Evolutionary conservation across 2,797 vertebrate species (phyloP).

Genomic region (Picus viridis): DNA sequence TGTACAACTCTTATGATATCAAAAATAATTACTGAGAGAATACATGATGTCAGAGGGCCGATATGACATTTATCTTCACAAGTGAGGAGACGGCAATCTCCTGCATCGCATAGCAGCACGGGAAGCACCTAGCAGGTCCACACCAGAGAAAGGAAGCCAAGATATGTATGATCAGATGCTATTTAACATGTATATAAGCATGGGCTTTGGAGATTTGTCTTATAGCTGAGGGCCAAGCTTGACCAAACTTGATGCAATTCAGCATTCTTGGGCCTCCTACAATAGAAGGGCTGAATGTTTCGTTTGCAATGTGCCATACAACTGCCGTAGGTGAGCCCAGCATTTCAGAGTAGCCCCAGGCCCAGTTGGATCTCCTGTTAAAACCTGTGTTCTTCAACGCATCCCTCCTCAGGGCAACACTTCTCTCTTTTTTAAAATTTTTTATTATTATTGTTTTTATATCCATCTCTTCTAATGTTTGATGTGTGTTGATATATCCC

Average conservation of each 20-base stretch:
- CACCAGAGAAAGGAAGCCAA: fast-evolving
- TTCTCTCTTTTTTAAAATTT: not conserved
- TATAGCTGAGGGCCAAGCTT: not conserved
- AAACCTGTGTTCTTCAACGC: not conserved
- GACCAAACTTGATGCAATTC: not conserved
- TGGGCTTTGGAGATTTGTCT: not conserved
- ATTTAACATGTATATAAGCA: fast-evolving
- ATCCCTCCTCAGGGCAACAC: not conserved
- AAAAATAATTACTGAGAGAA: conserved; percentile 70
- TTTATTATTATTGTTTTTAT: not conserved
- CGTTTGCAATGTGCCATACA: not conserved
- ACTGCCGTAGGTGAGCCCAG: fast-evolving
- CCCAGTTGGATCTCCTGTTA: not conserved
- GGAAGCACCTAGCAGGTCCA: not conserved
- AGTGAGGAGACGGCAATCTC: conserved; percentile 33
- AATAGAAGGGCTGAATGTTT: not conserved
- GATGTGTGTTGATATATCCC: conserved; percentile 34
- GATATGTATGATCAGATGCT: not conserved
- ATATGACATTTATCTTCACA: conserved; percentile 68
- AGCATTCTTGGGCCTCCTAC: not conserved
- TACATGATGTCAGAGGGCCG: conserved; percentile 65
- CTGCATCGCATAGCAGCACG: not conserved
- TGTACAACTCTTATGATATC: conserved; percentile 64
- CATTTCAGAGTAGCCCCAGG: not conserved
- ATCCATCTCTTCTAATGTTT: not conserved